Base-by-base conservation (phyloP, 2,113 vertebrate genomes). In the Ceyx margarethae region DNA sequence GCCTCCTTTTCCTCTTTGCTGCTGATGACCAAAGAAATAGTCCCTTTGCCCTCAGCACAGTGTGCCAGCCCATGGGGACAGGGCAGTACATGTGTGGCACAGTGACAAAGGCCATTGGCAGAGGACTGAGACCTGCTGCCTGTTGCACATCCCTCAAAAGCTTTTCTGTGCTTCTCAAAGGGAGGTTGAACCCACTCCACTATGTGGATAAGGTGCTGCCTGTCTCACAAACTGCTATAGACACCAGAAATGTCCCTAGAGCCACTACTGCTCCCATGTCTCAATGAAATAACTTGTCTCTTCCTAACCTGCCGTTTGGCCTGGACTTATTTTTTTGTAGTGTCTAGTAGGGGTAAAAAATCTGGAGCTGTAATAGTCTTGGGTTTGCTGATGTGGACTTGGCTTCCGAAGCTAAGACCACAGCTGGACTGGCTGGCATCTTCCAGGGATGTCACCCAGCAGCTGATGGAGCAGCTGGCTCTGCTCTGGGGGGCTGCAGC, bases 61-160 rank as follows among this genome's bases (percentile, higher is more conserved):
- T 0, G 0, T 58, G 48, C 29, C 60, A 86, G 61, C 54, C 66
- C 0, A 0, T 1, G 2, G 69, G 51, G 42, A 78, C 0, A 0
- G 69, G 43, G 61, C 74, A 78, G 69, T 78, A 53, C 43, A 28
- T 31, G 54, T 1, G 3, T 43, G 53, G 48, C 16, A 10, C 1
- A 1, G 53, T 73, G 85, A 62, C 67, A 73, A 67, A 56, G 33
- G 40, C 66, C 50, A 15, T 2, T 16, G 58, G 57, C 77, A 81
- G 17, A 5, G 37, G 10, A 9, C 42, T 80, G 64, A 42, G 53
- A 81, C 53, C 45, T 83, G 82, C 74, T 69, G 67, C 58, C 58
- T 2, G 0, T 6, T 15, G 21, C 40, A 51, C 26, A 4, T 29
- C 26, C 37, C 66, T 91, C 37, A 15, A 5, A 67, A 14, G 28